Conservation (phyloP, 2,888 invertebrate species). For the Eristalis arbustorum region DNA sequence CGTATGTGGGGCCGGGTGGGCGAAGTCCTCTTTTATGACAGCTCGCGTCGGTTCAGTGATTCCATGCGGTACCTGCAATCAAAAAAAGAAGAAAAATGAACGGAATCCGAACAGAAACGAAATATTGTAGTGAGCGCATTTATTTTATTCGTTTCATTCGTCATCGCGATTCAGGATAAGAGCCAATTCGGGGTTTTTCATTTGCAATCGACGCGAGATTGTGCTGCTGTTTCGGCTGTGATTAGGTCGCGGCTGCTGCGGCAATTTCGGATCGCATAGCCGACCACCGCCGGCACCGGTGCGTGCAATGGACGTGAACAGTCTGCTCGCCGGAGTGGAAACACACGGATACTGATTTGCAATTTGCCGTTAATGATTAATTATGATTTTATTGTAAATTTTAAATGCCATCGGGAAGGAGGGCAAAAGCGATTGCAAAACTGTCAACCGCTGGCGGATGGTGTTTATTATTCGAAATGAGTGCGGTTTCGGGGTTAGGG, state of each 20-base stretch:
- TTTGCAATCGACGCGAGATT: conserved; percentile 16
- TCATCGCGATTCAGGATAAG: background rate
- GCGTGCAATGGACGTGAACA: background rate
- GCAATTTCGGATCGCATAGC: background rate
- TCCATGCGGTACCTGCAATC: conserved; percentile 71
- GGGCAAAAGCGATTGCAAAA: too few species aligned
- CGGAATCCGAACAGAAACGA: background rate
- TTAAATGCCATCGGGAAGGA: background rate
- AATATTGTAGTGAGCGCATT: background rate
- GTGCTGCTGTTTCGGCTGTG: background rate
- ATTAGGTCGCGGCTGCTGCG: conserved; percentile 64
- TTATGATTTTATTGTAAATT: conserved; percentile 10
- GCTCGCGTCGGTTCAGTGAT: conserved; percentile 73
- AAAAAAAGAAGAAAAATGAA: background rate
- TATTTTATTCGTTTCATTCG: conserved; percentile 10
- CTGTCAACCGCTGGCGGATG: background rate
- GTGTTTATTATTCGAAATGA: background rate
- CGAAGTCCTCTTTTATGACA: conserved; percentile 76
- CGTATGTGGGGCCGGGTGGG: background rate
- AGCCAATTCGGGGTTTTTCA: conserved; percentile 23
- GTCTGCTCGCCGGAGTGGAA: background rate
- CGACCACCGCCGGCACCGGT: background rate
- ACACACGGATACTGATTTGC: background rate
- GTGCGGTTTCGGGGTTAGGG: background rate
- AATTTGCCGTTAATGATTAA: background rate